Evolutionary conservation across 2,888 invertebrate species (phyloP).

Genomic region (Tortricodes alternella): DNA sequence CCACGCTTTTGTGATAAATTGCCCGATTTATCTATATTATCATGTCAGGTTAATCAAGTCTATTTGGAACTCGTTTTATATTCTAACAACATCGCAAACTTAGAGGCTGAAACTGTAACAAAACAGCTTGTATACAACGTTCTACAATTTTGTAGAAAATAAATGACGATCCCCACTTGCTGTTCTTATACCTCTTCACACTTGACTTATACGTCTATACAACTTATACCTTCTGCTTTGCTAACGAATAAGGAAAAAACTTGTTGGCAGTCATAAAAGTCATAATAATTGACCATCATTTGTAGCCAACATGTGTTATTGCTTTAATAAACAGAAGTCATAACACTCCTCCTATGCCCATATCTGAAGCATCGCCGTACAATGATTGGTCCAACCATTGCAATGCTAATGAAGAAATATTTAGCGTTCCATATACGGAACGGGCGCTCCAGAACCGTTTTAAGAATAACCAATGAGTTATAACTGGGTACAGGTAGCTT

Average conservation of each 20-base stretch:
- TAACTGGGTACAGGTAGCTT: slow-evolving; percentile 9
- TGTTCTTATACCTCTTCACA: not conserved
- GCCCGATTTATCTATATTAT: too few relatives aligned
- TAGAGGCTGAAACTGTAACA: too few relatives aligned
- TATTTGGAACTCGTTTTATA: too few relatives aligned
- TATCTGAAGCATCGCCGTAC: slow-evolving; percentile 44
- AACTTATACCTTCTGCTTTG: slow-evolving; percentile 45
- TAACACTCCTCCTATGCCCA: slow-evolving; percentile 59
- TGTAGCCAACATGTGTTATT: slow-evolving; percentile 16
- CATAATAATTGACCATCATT: slow-evolving; percentile 32
- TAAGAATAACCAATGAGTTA: slow-evolving; percentile 19
- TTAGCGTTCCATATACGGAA: slow-evolving; percentile 60
- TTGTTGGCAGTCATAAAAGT: slow-evolving; percentile 44
- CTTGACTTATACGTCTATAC: not conserved
- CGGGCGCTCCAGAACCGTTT: slow-evolving; percentile 14
- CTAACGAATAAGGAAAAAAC: slow-evolving; percentile 51
- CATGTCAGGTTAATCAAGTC: too few relatives aligned
- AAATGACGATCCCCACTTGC: not conserved
- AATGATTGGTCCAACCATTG: slow-evolving; percentile 50
- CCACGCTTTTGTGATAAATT: too few relatives aligned
- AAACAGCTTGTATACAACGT: too few relatives aligned
- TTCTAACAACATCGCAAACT: too few relatives aligned
- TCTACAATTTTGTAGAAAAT: too few relatives aligned
- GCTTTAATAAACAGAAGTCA: slow-evolving; percentile 26
- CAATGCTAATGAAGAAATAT: slow-evolving; percentile 53